Evolutionary conservation across 2,888 invertebrate genomes (phyloP).

Genomic region (Plagodis dolabraria): DNA sequence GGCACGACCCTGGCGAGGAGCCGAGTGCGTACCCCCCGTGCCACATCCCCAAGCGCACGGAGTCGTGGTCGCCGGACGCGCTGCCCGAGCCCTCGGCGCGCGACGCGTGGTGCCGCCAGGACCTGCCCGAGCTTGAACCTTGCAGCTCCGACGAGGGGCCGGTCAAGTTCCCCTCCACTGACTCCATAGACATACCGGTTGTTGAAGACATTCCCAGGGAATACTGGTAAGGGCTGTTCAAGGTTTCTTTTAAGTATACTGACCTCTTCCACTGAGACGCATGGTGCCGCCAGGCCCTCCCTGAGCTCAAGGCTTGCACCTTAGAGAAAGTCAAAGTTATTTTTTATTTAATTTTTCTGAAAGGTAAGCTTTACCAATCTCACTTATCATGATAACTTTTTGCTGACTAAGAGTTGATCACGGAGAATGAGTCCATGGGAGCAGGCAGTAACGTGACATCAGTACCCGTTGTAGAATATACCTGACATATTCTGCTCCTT

Average conservation of each 20-base stretch:
- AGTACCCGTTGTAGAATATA: no score
- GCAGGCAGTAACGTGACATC: no score
- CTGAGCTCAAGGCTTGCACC: no score
- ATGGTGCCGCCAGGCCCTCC: no score
- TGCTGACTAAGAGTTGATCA: no score
- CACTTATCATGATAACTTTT: no score
- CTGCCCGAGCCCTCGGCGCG: constrained; percentile 68
- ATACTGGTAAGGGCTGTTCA: constrained; percentile 54
- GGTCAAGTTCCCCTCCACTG: constrained; percentile 50
- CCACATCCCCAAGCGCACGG: constrained; percentile 66
- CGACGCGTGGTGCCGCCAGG: constrained; percentile 67
- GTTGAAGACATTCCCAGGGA: constrained; percentile 66
- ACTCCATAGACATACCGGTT: constrained; percentile 58
- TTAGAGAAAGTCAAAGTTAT: no score
- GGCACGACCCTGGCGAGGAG: constrained; percentile 79
- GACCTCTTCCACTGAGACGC: no score
- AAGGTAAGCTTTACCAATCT: no score
- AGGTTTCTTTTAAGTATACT: not conserved
- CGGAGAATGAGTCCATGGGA: no score
- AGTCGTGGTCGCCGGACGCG: constrained; percentile 73
- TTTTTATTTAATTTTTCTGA: no score
- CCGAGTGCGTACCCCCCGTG: constrained; percentile 67
- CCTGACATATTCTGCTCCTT: no score
- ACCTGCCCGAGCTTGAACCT: constrained; percentile 58
- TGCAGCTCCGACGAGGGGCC: constrained; percentile 44